Base-by-base conservation (phyloP, 2,113 vertebrate species). In the Catagonus wagneri region DNA sequence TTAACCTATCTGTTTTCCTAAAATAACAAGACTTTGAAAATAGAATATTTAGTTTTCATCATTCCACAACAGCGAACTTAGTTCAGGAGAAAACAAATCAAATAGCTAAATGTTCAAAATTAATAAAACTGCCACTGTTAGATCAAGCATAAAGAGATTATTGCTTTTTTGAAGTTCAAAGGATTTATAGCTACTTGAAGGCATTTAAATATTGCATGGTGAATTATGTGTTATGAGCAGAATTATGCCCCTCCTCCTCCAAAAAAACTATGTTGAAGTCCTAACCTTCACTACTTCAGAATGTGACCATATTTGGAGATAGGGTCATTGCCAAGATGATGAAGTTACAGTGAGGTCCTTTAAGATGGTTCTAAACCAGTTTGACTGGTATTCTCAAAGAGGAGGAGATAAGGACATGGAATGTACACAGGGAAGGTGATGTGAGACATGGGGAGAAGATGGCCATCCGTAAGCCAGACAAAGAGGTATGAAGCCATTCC, bases 111-210 rank as follows among this genome's bases (percentile, higher is more conserved):
- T 61, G 32, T 81, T 94, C 56, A 84, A 52, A 85, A 25, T 78
- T 36, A 76, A 96, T 94, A 85, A 71, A 97, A 87, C 23, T 94
- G 61, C 52, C 32, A 96, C 17, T 29, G 1, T 56, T 56, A 16
- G 90, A 95, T 78, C 90, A 93, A 71, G 6, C 2, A 63, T 2
- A 56, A 93, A 98, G 56, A 32, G 29, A 25, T 97, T 87, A 79
- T 58, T 76, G 96, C 68, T 89, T 58, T 74, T 93, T 63, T 32
- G n/a, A 76, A 89, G 15, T 78, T 63, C 12, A 86, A 61, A 90
- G 52, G 66, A 90, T 32, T 89, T 84, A 19, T 32, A 72, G 14
- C 17, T 85, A 78, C 20, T 17, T 96, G 23, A 92, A 96, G 72
- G 86, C 84, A 93, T 65, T 12, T 29, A 56, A 54, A 87, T 36